These are phyloP conservation scores for Buceros bicornis DNA, from an alignment of 2,797 vertebrate genomes.

Conservation along the genomic window DNA sequence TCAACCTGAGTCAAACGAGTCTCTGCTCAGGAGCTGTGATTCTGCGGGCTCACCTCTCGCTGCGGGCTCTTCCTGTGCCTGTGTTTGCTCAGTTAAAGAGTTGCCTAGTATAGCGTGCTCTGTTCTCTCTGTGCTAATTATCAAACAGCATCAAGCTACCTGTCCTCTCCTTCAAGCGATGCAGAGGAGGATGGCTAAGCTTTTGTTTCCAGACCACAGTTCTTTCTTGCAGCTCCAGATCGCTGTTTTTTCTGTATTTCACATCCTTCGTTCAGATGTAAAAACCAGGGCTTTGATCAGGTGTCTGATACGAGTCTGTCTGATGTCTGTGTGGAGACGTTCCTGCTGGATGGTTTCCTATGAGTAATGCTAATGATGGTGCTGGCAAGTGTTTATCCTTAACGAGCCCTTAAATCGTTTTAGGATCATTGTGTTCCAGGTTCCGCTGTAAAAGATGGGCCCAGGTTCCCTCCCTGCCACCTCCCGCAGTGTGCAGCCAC, in stretches of 20 bases:
- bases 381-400: neutral
- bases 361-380: neutral
- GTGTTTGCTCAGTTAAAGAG: neutral
- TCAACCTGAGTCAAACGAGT: fast-evolving
- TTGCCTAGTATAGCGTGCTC: neutral
- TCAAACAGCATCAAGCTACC: neutral
- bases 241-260: neutral
- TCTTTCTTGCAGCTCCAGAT: neutral
- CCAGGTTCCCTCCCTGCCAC: neutral
- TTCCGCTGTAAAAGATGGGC: neutral
- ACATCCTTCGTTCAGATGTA: neutral
- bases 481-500: neutral
- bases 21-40: neutral
- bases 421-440: neutral
- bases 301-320: neutral
- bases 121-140: neutral
- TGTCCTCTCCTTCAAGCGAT: neutral
- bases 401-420: neutral
- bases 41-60: neutral
- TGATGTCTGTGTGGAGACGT: neutral
- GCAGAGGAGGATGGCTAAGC: neutral
- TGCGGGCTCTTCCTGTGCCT: neutral
- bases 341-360: neutral
- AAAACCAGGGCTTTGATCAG: neutral
- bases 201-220: neutral